phyloP scores from a whole-genome alignment of 2,797 vertebrate genomes.

The Apogon talboti region DNA sequence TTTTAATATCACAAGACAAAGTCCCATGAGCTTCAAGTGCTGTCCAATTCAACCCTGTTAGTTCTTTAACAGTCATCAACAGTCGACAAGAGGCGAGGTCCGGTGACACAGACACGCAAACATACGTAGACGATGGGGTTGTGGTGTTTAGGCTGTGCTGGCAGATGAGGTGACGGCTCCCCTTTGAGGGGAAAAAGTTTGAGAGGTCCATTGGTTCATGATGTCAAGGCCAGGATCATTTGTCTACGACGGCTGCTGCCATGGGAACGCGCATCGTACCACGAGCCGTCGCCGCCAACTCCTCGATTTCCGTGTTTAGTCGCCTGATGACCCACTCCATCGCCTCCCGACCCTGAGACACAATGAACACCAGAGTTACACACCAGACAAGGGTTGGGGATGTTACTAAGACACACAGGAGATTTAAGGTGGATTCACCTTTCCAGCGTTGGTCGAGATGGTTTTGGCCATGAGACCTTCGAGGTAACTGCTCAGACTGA shows the following conservation, averaged over 20 bases:
- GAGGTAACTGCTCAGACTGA: slow-evolving; percentile 96
- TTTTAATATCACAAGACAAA: slow-evolving; percentile 48
- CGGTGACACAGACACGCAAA: slow-evolving; percentile 17
- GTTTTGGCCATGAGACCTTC: slow-evolving; percentile 96
- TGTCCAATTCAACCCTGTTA: slow-evolving; percentile 47
- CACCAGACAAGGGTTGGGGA: not conserved
- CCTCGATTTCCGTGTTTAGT: slow-evolving; percentile 94
- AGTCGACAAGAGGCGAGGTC: slow-evolving; percentile 22
- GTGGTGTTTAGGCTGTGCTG: slow-evolving; percentile 53
- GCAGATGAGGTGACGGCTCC: slow-evolving; percentile 35
- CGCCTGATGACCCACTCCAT: slow-evolving; percentile 97
- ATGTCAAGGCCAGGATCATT: slow-evolving; percentile 79
- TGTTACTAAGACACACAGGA: not conserved
- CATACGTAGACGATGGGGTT: slow-evolving; percentile 15
- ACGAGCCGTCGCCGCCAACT: slow-evolving; percentile 90
- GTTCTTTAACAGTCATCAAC: slow-evolving; percentile 41
- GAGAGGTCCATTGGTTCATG: slow-evolving; percentile 55
- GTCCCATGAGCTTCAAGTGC: slow-evolving; percentile 62
- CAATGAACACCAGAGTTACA: not conserved
- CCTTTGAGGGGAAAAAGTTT: slow-evolving; percentile 37
- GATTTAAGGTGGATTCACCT: slow-evolving; percentile 77
- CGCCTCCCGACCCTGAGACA: slow-evolving; percentile 92
- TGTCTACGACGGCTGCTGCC: slow-evolving; percentile 91
- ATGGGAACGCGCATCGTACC: slow-evolving; percentile 90
- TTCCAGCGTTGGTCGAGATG: slow-evolving; percentile 94